Base-by-base conservation (phyloP, 2,797 vertebrate genomes). In the Acanthurus leucopareius region DNA sequence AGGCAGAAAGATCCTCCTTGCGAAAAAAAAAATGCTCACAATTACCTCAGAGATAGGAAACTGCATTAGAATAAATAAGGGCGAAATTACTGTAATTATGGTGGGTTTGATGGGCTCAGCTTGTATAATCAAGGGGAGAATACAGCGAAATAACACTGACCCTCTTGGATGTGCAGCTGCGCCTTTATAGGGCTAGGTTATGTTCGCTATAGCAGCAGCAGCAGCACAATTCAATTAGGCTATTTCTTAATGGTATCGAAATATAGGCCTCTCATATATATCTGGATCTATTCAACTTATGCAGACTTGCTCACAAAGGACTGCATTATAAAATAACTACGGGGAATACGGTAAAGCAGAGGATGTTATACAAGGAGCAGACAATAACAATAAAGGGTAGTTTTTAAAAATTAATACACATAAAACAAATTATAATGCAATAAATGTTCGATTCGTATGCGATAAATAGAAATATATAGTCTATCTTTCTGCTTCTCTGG, bases 41-140 rank as follows among this genome's bases (percentile, higher is more conserved):
- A 99, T 99, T 99, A 99, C 98, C 97, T 96, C 96, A 96, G 97
- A 98, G 98, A 98, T 99, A 96, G 97, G 97, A 98, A 99, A 98
- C 97, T 97, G 97, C 97, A 99, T 99, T 99, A 99, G 97, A 99
- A 99, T 99, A 99, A 99, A 99, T 99, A 99, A 99, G 98, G 97
- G 97, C 96, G 96, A 98, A 99, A 99, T 99, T 96, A 98, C 98
- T 98, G 97, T 99, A 99, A 99, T 99, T 99, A 99, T 97, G 97
- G 95, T 97, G 96, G 97, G 97, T 99, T 99, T 99, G 98, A 99
- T 99, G 98, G 97, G 97, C 97, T 97, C 97, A 96, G 97, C 97
- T 98, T 97, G 97, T 99, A 91, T 93, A 99, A 99, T 99, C 98
- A 99, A 98, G 97, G 96, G 97, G 97, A 99, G 98, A 99, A 99